Base-by-base conservation (phyloP, 2,888 invertebrate species). In the Ptilodon capucinus region DNA sequence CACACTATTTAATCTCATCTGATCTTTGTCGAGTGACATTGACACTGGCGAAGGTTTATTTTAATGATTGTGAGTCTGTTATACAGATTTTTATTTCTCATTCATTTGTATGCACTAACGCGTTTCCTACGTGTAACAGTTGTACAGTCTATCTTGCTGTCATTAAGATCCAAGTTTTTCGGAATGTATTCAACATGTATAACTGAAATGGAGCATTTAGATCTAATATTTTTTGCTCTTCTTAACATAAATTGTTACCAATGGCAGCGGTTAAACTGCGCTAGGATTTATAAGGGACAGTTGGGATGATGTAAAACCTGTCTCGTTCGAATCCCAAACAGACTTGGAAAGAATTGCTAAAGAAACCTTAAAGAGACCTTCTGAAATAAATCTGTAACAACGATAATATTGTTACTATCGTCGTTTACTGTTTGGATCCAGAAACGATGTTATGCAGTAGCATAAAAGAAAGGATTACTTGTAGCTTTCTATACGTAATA, bases 1-100 rank as follows among this genome's bases (percentile, higher is more conserved):
- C 70, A 71, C 70, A 72, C 68, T 79, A 68, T 80, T 79, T 76
- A 72, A 72, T 74, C 60, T 63, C 57, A 62, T 74, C 60, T 43
- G 54, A 76, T 77, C 76, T 73, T 59, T 68, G 57, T 74, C 70
- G 61, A 67, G 64, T 69, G 71, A 62, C 73, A 62, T 69, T 74
- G 74, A 73, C 74, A 68, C 56, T 56, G 66, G 46, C 53, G 62
- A 69, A 76, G 75, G 72, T 48, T 70, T 68, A 66, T 64, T 73
- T 68, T 64, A 67, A 54, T 63, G 60, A 57, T 59, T 11, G 32
- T 28, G 2, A 9, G 9, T 9, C 25, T 25, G 9, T n/a, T 28
- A 28, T 28, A n/a, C 28, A 4, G 11, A 28, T 28, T n/a, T 28
- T 28, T n/a, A 3, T 28, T 28, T 28, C 28, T n/a, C n/a, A 28